Conservation (phyloP, 2,888 invertebrate species). For the Melipona bicolor region DNA sequence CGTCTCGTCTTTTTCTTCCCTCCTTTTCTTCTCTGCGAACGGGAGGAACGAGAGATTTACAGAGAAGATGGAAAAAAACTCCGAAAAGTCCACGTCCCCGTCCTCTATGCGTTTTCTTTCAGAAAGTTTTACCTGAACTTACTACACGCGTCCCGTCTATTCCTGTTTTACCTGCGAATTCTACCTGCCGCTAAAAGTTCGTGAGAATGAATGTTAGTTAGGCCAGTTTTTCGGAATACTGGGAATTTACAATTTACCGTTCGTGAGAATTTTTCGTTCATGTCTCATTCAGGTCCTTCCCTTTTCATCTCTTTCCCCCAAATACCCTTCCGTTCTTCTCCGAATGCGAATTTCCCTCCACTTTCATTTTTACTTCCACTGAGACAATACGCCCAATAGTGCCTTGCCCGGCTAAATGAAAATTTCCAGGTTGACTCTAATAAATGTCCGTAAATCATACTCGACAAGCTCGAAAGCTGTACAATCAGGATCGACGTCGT, state of each 20-base stretch:
- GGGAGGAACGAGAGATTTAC: constrained; percentile 8
- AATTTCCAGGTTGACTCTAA: background rate
- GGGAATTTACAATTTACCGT: constrained; percentile 2
- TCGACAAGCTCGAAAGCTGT: background rate
- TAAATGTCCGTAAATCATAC: background rate
- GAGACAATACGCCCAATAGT: background rate
- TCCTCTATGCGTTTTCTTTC: constrained; percentile 13
- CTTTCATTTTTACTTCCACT: background rate
- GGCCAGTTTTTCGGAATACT: constrained; percentile 24
- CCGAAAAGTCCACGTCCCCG: constrained; percentile 10
- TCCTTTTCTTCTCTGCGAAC: background rate
- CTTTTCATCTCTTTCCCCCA: background rate
- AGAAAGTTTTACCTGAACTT: constrained; percentile 41
- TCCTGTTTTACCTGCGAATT: constrained; percentile 67
- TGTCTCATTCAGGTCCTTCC: background rate
- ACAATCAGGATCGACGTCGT: background rate
- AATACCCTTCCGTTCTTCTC: too few relatives aligned
- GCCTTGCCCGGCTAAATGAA: background rate
- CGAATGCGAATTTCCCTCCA: background rate
- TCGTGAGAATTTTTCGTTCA: constrained; percentile 16
- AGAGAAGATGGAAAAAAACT: constrained; percentile 21
- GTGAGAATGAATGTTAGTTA: constrained; percentile 36
- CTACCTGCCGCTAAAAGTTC: constrained; percentile 63
- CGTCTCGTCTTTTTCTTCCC: background rate
- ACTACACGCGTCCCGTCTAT: constrained; percentile 30